Evolutionary conservation across 1,140 invertebrate genomes (phyloP), one percentile per base, ranked within the genome.

Genomic region (fruit fly (Drosophila melanogaster)): DNA sequence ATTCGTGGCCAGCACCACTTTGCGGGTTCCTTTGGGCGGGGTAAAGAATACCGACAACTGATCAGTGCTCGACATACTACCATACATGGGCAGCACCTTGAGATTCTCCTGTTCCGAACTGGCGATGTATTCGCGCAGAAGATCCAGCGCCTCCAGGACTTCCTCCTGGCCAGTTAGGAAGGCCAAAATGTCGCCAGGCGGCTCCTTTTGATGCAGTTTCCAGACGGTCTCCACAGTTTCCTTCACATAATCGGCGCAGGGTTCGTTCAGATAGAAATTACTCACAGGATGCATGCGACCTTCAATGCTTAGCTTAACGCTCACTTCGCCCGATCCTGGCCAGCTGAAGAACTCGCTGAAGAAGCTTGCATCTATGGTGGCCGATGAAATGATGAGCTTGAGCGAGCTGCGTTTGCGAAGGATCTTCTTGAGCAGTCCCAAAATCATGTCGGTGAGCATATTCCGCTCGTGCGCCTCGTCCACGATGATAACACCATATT

Each of bases 401-500:
- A 99, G 92, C 81, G 96, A 96, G 80, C 94, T 95, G 14, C 98
- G 94, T 94, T 98, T 98, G 81, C 94, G 95, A 2, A 96, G 91
- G 71, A 99, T 97, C 93, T 99, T 99, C 92, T 99, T 98, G 8
- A 99, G 86, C 0, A 99, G 93, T 4, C 98, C 98, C 94, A 99
- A 95, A 6, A 99, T 93, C 40, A 99, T 97, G 91, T 99, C 99
- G 0, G 98, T 98, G 79, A 98, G 94, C 30, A 98, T 93, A 4
- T 96, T 98, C 57, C 98, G 93, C 92, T 99, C 98, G 85, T 99
- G 98, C 0, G 98, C 98, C 94, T 99, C 99, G 92, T 99, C 99
- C 12, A 99, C 92, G 83, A 99, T 97, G 11, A 99, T 95, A 3
- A 97, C 96, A 40, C 95, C 96, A 91, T 99, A 99, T 70, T 96